Evolutionary conservation across 2,888 invertebrate species (phyloP), one percentile per base, ranked within the genome.

Genomic region (Leptinotarsa tumamoca): DNA sequence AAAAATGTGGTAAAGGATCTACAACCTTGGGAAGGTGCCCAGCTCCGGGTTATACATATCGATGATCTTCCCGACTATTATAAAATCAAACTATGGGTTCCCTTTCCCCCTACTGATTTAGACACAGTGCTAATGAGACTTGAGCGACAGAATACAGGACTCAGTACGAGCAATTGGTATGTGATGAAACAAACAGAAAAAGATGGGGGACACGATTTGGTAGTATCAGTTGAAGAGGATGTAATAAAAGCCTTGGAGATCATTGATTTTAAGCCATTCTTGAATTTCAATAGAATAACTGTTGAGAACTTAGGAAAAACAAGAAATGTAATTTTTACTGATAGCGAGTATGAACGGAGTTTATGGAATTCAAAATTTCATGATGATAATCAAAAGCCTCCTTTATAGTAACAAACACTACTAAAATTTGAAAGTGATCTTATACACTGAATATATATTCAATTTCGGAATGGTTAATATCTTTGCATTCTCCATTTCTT

Each of bases 261-360:
- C 18, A 61, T 43, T 23, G 21, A 71, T 43, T 51, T 18, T 4
- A 15, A 50, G 17, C 61, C 69, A 10, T 76, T 73, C 49, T 51
- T 76, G 43, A 73, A 76, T 71, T 76, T 76, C 49, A 61, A 61
- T 50, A 72, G 67, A 15, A 51, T 76, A 14, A 68, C 73, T 50
- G 17, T 73, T 14, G 63, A 50, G 27, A 63, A 68, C 50, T 27
- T 18, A 15, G 73, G 73, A 50, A n/a, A 58, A 27, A 52, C 70
- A n/a, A 76, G 68, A 73, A 50, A 33, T 7, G 43, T 68, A 18
- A 21, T 51, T 23, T 58, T 58, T 5, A 70, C 56, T 23, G 43
- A 10, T 18, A 43, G 52, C 21, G 58, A 56, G n/a, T 49, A 17
- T 58, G 63, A 63, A 33, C n/a, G 33, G 0, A 33, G 33, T 63